Evolutionary conservation across 2,888 invertebrate genomes (phyloP), one percentile per base, ranked within the genome.

Genomic region (Oxyteleia sp.): DNA sequence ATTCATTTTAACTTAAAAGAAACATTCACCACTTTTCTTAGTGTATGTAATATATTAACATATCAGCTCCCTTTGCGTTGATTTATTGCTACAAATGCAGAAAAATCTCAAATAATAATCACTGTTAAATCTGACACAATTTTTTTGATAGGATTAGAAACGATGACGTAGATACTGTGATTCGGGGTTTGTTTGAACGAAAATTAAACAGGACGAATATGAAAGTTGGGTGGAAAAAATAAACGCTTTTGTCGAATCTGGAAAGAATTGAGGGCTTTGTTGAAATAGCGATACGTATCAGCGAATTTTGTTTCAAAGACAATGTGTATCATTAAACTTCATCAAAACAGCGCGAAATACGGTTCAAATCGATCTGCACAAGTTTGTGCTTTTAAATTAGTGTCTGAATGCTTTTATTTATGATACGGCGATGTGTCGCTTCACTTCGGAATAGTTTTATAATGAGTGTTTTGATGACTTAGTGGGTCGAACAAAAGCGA

Each of bases 271-370:
- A n/a, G n/a, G 41, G 15, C 26, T 66, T 66, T 51, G 41, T 66
- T 51, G 26, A 41, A 51, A 51, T 41, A 51, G 51, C 41, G 15
- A 26, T 26, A 26, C 23, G 51, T 66, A 51, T 66, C 51, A 51
- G 51, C 66, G 41, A 38, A 38, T 49, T 64, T 64, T 49, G 38
- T 38, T 35, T 49, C 23, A 49, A 64, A 23, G 41, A 51, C 51
- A 38, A 66, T 66, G 41, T 20, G 16, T 66, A 38, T 53, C n/a
- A 66, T 66, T 66, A 66, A 66, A 66, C 18, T 26, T 51, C 45
- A 53, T 66, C 41, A 53, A 66, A 66, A 66, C 66, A 51, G 16
- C 20, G 18, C 32, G 32, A 32, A 8, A 32, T 32, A 32, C 32
- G 10, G 10, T 32, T 8, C 41, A 26, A 38, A 66, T 53, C 18